These are phyloP conservation scores for Dascyllus trimaculatus DNA, from an alignment of 2,113 vertebrate species.

Conservation along the genomic window DNA sequence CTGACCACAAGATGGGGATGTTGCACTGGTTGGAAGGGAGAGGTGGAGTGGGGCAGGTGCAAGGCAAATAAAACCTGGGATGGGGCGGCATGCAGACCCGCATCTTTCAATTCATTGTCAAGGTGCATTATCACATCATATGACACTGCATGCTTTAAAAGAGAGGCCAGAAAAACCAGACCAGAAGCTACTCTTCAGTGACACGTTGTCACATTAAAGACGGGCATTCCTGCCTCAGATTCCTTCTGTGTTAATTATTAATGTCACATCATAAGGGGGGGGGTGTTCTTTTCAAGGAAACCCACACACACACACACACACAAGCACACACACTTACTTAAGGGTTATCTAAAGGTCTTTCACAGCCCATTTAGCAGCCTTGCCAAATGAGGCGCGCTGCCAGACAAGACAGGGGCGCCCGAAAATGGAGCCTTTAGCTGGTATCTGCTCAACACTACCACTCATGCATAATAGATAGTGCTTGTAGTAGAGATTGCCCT, in stretches of 20 bases:
- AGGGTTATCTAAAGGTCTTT: constrained; percentile 83
- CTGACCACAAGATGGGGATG: constrained; percentile 62
- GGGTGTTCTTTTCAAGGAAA: constrained; percentile 40
- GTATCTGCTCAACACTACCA: constrained; percentile 47
- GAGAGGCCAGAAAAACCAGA: not conserved
- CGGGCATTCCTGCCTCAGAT: constrained; percentile 8
- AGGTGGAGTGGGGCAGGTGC: constrained; percentile 23
- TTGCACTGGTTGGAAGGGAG: constrained; percentile 26
- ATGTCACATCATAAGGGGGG: constrained; percentile 51
- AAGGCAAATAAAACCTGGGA: constrained; percentile 48
- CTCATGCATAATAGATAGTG: constrained; percentile 76
- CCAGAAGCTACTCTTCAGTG: not conserved
- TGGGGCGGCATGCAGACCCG: constrained; percentile 64
- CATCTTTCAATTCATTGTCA: constrained; percentile 29
- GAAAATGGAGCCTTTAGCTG: constrained; percentile 46
- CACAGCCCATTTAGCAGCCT: constrained; percentile 76
- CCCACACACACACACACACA: constrained; percentile 34
- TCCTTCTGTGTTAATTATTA: constrained; percentile 71
- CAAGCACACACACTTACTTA: constrained; percentile 51
- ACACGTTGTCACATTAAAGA: not conserved
- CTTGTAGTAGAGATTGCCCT: constrained; percentile 71
- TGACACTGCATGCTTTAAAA: constrained; percentile 43
- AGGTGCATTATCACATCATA: constrained; percentile 26
- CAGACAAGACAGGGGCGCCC: constrained; percentile 54
- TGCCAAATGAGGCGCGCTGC: constrained; percentile 72